Evolutionary conservation across 1,140 invertebrate genomes (phyloP).

Genomic region (Stegodyphus mimosarum): DNA sequence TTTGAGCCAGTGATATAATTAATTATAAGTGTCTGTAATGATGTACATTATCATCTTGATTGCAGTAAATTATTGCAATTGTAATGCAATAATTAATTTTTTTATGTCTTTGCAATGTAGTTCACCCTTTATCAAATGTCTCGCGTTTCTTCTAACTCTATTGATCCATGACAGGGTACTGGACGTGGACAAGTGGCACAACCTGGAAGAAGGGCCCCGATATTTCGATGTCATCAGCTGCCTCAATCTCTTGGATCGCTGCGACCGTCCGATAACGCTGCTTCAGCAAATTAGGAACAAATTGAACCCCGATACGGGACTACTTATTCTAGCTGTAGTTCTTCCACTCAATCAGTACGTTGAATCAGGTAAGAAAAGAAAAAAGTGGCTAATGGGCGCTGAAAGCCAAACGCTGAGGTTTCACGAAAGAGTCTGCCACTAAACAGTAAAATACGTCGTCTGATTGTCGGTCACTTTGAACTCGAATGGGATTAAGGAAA

Average conservation of each 20-base stretch:
- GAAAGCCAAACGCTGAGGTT: too few species aligned
- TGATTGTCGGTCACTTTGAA: background rate
- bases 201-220: constrained; percentile 66
- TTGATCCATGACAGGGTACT: constrained; percentile 74
- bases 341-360: constrained; percentile 91
- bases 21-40: too few species aligned
- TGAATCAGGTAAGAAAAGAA: constrained; percentile 75
- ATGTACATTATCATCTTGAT: too few species aligned
- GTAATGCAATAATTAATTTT: too few species aligned
- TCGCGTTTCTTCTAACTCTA: too few species aligned
- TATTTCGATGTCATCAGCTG: constrained; percentile 85
- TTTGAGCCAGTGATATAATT: too few species aligned
- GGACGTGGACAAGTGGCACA: constrained; percentile 80
- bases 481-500: constrained; percentile 61
- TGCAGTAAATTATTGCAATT: too few species aligned
- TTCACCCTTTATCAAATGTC: too few species aligned
- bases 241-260: constrained; percentile 90
- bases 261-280: constrained; percentile 81
- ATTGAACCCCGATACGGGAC: constrained; percentile 76
- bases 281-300: constrained; percentile 76
- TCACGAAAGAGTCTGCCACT: too few species aligned
- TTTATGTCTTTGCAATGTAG: too few species aligned
- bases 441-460: too few species aligned
- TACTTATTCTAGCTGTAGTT: constrained; percentile 84
- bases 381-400: background rate